phyloP scores from a whole-genome alignment of 2,113 vertebrate genomes.

The Pardalotus punctatus region DNA sequence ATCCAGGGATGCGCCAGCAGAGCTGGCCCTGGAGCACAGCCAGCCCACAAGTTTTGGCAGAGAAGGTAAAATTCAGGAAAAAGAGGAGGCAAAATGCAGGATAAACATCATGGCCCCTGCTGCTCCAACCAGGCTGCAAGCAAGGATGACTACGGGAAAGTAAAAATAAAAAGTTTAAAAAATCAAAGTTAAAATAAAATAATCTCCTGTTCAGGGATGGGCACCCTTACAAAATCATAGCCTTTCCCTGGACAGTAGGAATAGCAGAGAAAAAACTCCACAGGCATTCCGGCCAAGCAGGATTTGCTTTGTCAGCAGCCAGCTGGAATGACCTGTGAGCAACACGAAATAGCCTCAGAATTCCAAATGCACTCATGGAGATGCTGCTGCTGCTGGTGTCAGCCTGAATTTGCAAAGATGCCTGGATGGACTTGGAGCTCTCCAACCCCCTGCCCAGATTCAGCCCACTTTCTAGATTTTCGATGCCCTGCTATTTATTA shows the following conservation, averaged over 20 bases:
- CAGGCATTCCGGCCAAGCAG: background rate
- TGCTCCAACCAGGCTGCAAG: background rate
- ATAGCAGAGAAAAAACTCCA: background rate
- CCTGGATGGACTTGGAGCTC: background rate
- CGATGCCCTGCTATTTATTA: background rate
- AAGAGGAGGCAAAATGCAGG: background rate
- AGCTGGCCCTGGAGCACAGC: background rate
- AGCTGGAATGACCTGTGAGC: background rate
- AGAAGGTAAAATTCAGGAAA: background rate
- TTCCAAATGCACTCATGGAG: background rate
- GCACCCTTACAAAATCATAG: background rate
- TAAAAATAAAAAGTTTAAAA: no score
- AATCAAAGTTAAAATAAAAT: background rate
- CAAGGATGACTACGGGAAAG: background rate
- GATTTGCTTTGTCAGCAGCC: background rate
- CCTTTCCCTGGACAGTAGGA: background rate
- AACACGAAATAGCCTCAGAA: background rate
- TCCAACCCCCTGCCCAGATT: accelerated
- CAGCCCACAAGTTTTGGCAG: background rate
- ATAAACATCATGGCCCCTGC: background rate
- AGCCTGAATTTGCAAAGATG: background rate
- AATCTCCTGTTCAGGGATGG: background rate
- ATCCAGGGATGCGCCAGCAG: background rate
- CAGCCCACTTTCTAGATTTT: background rate
- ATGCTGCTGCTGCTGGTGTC: background rate